phyloP scores from a whole-genome alignment of 2,113 vertebrate genomes.

The Heliornis fulica region DNA sequence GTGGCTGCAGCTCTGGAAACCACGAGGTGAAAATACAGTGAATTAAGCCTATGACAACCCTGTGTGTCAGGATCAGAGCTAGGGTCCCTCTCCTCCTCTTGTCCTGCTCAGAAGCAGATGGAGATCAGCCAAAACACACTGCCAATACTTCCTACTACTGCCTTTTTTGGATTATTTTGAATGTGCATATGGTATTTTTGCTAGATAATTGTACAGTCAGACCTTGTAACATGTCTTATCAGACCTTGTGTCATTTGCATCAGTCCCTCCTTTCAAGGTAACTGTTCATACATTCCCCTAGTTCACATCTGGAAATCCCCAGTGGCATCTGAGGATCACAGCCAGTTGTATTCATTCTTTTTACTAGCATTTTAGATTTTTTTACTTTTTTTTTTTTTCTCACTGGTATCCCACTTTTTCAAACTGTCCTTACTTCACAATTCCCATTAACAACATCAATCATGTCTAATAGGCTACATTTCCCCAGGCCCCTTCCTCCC shows the following conservation, averaged over 20 bases:
- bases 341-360: neutral
- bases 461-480: neutral
- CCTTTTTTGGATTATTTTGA: neutral
- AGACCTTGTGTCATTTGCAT: neutral
- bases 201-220: neutral
- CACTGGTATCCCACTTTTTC: rapidly evolving
- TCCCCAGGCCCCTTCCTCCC: neutral
- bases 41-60: neutral
- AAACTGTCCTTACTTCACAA: neutral
- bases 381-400: too few species aligned
- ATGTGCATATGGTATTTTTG: neutral
- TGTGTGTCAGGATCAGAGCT: neutral
- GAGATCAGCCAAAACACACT: neutral
- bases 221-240: neutral
- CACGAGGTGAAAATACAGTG: neutral
- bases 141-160: neutral
- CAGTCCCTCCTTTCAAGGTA: neutral
- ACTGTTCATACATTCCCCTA: neutral
- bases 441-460: neutral
- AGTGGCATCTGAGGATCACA: neutral
- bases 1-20: neutral
- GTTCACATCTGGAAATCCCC: neutral
- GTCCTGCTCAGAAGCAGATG: neutral
- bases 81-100: neutral
- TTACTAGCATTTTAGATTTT: neutral